These are phyloP conservation scores for Drosophila nigritarsus DNA, from an alignment of 2,888 invertebrate species.

Conservation along the genomic window DNA sequence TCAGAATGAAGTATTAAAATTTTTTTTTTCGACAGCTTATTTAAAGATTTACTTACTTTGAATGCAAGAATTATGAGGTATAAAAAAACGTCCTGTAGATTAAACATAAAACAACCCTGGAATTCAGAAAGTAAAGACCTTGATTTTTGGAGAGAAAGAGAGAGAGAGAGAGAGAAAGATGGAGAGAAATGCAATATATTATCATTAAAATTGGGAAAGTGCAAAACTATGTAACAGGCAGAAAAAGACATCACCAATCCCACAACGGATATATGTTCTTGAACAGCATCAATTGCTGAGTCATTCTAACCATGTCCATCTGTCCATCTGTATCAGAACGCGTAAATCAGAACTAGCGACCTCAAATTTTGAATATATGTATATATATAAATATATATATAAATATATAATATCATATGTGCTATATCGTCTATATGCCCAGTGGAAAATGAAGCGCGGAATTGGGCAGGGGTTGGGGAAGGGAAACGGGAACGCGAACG, in stretches of 20 bases:
- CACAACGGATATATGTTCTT: not conserved
- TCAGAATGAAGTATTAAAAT: not conserved
- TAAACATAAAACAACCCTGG: not conserved
- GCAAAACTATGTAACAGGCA: not conserved
- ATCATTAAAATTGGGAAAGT: not conserved
- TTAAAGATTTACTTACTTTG: no score
- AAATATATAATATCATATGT: not conserved
- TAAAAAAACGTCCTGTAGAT: not conserved
- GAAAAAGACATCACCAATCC: not conserved
- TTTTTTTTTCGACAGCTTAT: no score
- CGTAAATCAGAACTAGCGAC: not conserved
- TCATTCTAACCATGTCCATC: not conserved
- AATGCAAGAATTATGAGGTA: not conserved
- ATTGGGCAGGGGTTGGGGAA: constrained; percentile 7
- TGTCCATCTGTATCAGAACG: not conserved
- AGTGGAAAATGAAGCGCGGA: constrained; percentile 25
- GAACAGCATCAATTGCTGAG: not conserved
- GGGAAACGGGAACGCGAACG: not conserved
- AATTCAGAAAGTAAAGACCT: not conserved
- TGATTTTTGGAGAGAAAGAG: not conserved
- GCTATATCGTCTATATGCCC: not conserved
- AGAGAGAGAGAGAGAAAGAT: not conserved
- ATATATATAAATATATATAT: not conserved
- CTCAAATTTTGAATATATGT: not conserved
- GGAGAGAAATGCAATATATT: not conserved